Evolutionary conservation across 1,140 invertebrate species (phyloP).

Genomic region (Lepidurus packardi): DNA sequence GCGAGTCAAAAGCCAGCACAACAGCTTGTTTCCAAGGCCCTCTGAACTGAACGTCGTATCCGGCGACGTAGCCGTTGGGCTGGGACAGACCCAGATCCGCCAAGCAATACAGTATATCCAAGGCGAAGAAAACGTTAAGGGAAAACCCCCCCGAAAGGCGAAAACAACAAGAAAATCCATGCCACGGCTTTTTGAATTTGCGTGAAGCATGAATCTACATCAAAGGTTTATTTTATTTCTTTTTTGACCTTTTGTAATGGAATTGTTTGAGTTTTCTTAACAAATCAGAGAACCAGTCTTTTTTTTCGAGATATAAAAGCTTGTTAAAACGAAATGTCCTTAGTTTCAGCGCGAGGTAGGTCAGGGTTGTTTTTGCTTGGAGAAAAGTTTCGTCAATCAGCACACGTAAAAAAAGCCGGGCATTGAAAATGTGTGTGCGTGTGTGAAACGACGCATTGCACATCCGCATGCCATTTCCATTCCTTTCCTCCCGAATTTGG

Average conservation of each 20-base stretch:
- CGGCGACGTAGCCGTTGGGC: slow-evolving; percentile 4
- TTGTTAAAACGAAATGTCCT: no score
- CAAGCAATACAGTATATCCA: background rate
- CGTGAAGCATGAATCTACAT: background rate
- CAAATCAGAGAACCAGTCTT: no score
- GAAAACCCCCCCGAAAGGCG: background rate
- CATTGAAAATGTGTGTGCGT: background rate
- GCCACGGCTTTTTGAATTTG: background rate
- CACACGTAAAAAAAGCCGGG: background rate
- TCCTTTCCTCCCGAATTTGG: background rate
- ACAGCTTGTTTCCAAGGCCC: slow-evolving; percentile 15
- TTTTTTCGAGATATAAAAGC: no score
- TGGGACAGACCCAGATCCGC: slow-evolving; percentile 13
- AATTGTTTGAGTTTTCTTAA: no score
- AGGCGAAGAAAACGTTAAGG: background rate
- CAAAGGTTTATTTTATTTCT: background rate
- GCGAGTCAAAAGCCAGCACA: slow-evolving; percentile 18
- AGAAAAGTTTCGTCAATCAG: background rate
- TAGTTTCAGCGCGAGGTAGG: no score
- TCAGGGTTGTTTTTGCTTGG: no score
- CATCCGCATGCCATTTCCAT: slow-evolving; percentile 14
- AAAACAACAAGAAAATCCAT: background rate
- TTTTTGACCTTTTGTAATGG: no score
- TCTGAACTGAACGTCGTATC: background rate
- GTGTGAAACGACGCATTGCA: background rate